Evolutionary conservation across 2,888 invertebrate species (phyloP).

Genomic region (Nemurella pictetii): DNA sequence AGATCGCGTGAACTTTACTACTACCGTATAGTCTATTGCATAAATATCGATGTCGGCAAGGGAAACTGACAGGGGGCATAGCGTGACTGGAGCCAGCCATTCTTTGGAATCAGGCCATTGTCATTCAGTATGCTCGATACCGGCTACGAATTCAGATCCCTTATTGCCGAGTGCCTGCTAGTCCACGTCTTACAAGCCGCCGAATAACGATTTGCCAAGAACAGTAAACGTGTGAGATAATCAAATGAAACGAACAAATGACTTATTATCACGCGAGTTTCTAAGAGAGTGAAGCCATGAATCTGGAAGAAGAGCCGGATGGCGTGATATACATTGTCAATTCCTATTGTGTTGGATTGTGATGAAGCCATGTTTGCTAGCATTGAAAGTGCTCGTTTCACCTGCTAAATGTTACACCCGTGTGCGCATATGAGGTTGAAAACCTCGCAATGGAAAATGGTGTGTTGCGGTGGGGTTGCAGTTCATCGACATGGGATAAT

Average conservation of each 20-base stretch:
- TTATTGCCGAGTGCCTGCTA: background rate
- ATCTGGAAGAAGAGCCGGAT: background rate
- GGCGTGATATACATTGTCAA: background rate
- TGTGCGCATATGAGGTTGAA: background rate
- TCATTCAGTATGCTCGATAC: conserved; percentile 25
- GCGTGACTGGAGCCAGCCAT: conserved; percentile 19
- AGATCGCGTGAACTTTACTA: background rate
- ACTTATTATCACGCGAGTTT: background rate
- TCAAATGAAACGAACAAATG: background rate
- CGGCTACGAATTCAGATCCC: conserved; percentile 14
- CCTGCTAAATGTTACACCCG: background rate
- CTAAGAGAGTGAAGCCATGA: background rate
- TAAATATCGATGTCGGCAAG: conserved; percentile 28
- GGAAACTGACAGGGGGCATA: background rate
- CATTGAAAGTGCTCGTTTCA: background rate
- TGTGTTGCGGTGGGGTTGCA: background rate
- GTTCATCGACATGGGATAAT: background rate
- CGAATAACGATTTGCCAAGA: background rate
- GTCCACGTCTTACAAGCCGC: background rate
- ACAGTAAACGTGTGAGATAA: conserved; percentile 5
- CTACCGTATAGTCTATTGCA: conserved; percentile 17
- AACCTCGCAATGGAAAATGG: background rate
- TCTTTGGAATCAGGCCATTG: conserved; percentile 20
- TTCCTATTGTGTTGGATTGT: background rate
- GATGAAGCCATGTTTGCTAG: background rate